Evolutionary conservation across 2,888 invertebrate species (phyloP).

Genomic region (Willowsia nigromaculata): DNA sequence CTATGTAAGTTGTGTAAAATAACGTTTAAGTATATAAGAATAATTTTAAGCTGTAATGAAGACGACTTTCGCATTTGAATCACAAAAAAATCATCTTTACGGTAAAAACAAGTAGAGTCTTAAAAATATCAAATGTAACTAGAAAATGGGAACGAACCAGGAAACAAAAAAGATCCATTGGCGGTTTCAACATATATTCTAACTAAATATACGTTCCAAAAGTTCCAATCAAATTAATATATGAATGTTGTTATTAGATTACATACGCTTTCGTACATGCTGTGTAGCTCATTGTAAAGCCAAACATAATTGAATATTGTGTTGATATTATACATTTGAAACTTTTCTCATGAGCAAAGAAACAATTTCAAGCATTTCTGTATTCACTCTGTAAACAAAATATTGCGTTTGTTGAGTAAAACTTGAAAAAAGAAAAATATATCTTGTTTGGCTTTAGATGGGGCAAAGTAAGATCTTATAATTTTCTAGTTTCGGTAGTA

Average conservation of each 20-base stretch:
- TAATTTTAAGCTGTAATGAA: slow-evolving; percentile 19
- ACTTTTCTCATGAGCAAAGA: neutral
- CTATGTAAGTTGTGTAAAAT: neutral
- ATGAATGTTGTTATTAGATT: neutral
- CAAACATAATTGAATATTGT: neutral
- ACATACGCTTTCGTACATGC: neutral
- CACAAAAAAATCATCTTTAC: slow-evolving; percentile 42
- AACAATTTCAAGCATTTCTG: neutral
- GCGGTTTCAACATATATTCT: neutral
- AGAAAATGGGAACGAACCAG: slow-evolving; percentile 18
- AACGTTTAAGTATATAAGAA: neutral
- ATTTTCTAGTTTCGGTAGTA: too few relatives aligned
- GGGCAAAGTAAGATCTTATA: too few relatives aligned
- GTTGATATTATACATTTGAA: neutral
- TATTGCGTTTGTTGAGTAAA: too few relatives aligned
- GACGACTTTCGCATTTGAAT: slow-evolving; percentile 61
- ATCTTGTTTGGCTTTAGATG: too few relatives aligned
- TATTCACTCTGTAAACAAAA: neutral
- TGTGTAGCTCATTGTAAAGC: neutral
- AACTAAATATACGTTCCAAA: neutral
- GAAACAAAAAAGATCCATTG: neutral
- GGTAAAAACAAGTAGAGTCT: neutral
- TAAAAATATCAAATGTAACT: slow-evolving; percentile 35
- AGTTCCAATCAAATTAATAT: neutral
- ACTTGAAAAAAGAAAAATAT: too few relatives aligned